Percentiles rank a stretch among this genome's conserved stretches.
These are phyloP conservation scores for Aplochiton taeniatus DNA, from an alignment of 2,797 vertebrate genomes.

Conservation along the genomic window DNA sequence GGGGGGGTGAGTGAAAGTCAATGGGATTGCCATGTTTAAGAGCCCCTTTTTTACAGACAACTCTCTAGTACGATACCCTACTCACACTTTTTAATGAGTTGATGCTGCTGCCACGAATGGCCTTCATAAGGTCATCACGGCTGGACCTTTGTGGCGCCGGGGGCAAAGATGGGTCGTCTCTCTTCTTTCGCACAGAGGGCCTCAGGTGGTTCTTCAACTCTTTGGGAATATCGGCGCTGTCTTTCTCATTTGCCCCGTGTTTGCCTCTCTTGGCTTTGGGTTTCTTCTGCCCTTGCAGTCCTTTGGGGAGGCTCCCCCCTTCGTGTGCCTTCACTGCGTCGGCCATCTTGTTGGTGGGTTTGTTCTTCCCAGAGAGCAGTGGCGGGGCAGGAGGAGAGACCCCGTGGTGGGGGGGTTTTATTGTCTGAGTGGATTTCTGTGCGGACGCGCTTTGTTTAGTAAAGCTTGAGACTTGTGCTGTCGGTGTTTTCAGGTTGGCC, in stretches of 20 bases:
- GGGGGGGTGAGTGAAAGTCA: background rate
- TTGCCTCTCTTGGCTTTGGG: slow-evolving; percentile 76
- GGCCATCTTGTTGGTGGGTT: slow-evolving; percentile 79
- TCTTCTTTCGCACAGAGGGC: slow-evolving; percentile 77
- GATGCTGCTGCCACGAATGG: slow-evolving; percentile 83
- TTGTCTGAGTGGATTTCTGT: slow-evolving; percentile 70
- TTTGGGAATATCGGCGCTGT: slow-evolving; percentile 77
- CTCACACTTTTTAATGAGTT: slow-evolving; percentile 80
- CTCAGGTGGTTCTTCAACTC: slow-evolving; percentile 83
- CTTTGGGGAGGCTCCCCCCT: slow-evolving; percentile 59
- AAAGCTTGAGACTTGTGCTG: slow-evolving; percentile 19
- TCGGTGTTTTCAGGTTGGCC: slow-evolving; percentile 63
- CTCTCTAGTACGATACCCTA: slow-evolving; percentile 8
- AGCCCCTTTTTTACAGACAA: too few relatives aligned
- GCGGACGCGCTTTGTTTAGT: slow-evolving; percentile 72
- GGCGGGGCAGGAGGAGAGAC: slow-evolving; percentile 18
- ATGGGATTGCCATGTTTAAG: background rate
- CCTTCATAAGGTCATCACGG: slow-evolving; percentile 85
- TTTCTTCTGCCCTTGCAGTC: slow-evolving; percentile 77
- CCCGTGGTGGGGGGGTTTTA: slow-evolving; percentile 67
- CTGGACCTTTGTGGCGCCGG: slow-evolving; percentile 76
- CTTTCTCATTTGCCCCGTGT: slow-evolving; percentile 76
- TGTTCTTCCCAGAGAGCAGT: slow-evolving; percentile 65
- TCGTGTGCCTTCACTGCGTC: slow-evolving; percentile 84
- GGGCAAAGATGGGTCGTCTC: slow-evolving; percentile 70